Evolutionary conservation across 2,888 invertebrate species (phyloP), one percentile per base, ranked within the genome.

Genomic region (Parnassius orleans): DNA sequence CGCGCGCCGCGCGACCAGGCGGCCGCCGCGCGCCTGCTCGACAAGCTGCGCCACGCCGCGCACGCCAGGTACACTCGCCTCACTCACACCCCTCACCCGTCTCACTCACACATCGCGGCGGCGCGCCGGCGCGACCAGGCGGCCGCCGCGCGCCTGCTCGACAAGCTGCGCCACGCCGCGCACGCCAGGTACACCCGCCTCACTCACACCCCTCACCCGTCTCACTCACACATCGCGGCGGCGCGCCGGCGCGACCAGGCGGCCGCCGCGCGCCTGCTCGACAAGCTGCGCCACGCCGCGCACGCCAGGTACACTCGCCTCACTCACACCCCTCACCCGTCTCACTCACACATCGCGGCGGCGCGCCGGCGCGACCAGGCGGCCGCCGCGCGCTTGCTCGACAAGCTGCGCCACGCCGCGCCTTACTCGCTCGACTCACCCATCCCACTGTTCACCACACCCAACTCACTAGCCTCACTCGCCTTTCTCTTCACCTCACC

Each of bases 41-140:
- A 99, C 86, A 98, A 98, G 88, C 96, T 99, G 68, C 71, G 81
- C 0, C 86, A 85, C 68, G 83, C 85, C 42, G 80, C 81, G 33
- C 69, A 71, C 3, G 78, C 76, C 33, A 66, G 73, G 65, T 60
- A 71, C 9, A 19, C 7, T 3, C 43, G 11, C 59, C 24, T 14
- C 0, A 10, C 11, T 24, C n/a, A 2, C 19, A 11, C n/a, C 10
- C 9, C 10, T 24, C 10, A 7, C n/a, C 44, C 47, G 43, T 50
- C 41, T 44, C n/a, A 42, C 14, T 50, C 53, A 9, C 10, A 15
- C 65, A 99, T 99, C 66, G 98, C 97, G 3, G 98, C 99, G 5
- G 98, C 99, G 12, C 92, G 99, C 51, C 92, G 99, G 54, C 93
- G 99, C 53, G 99, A 99, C 88, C 96, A 96, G 79, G 97, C 97